Base-by-base conservation (phyloP, 2,888 invertebrate genomes). In the Podotricha telesiphe region DNA sequence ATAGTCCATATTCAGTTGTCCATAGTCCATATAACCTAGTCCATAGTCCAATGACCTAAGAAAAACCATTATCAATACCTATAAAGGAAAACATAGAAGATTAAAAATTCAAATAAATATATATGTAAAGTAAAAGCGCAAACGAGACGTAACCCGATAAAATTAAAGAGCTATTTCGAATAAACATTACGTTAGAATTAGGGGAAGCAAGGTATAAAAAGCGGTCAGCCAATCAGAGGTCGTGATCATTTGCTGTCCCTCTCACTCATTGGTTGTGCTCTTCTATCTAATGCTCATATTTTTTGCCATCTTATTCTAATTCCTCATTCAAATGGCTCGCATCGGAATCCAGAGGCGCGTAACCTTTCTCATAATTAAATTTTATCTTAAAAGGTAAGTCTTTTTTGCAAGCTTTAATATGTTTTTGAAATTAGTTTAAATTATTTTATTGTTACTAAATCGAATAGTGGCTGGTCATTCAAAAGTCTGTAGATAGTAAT, bases 151-250 rank as follows among this genome's bases (percentile, higher is more conserved):
- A 89, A 78, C 59, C 19, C 81, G 77, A 85, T 89, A 85, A 87
- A 82, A 85, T 88, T 91, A 91, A 89, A 87, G 91, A 83, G 86
- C 87, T 82, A 86, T 89, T 90, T 91, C 87, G 87, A 85, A 86
- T 87, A 87, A 86, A 87, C 86, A 89, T 89, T 86, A 87, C 87
- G 86, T 89, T 90, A 89, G 86, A 90, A 92, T 93, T 93, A 92
- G 93, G 93, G 93, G 92, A 92, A 91, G 89, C 91, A 90, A 91
- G 78, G 86, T 88, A 92, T 92, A 92, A 93, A 93, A 93, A 91
- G 85, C 84, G 87, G 89, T 89, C 91, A 89, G 87, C 92, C 92
- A 92, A 93, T 92, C 77, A 82, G 81, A 78, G 77, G 72, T 77
- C 80, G 76, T 77, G 75, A 68, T 80, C 76, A 75, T 85, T 76